Base-by-base conservation (phyloP, 2,888 invertebrate genomes). In the Brachyopa scutellaris region DNA sequence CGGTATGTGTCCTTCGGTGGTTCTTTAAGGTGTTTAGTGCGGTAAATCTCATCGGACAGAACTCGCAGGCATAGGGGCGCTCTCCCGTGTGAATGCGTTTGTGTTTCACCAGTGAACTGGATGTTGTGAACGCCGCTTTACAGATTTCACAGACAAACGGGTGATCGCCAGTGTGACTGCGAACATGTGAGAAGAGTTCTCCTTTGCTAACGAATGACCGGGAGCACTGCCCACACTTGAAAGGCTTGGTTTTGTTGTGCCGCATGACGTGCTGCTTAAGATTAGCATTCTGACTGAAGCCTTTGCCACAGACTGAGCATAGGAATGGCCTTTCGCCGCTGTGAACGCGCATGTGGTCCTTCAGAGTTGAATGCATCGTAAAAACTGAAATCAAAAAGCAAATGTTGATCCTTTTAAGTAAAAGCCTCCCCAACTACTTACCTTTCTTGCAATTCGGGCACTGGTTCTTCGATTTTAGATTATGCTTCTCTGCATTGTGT, bases 261-360 rank as follows among this genome's bases (percentile, higher is more conserved):
- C 93, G 88, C 69, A 92, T 89, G 77, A 92, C 90, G 84, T 93
- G 93, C 73, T 93, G 93, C 0, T 91, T 91, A 15, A 93, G 86
- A 85, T 93, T 93, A 0, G 92, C 92, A 85, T 92, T 93, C 86
- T 93, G 93, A 49, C 92, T 92, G 67, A 93, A 93, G 0, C 92
- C 92, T 57, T 92, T 91, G 0, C 93, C 93, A 45, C 93, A 93
- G 0, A 92, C 90, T 0, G 92, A 92, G 67, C 89, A 89, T 0
- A 93, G 86, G 74, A 91, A 93, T 0, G 93, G 93, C 29, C 92
- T 92, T 85, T 93, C 93, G 0, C 93, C 93, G 0, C 92, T 93
- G 76, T 93, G 93, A 0, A 89, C 86, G 2, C 93, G 87, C 85
- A 93, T 88, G 85, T 93, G 93, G 83, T 93, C 93, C 26, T 91